A percentile compares a stretch with the other conserved stretches of the same genome.
These are phyloP conservation scores for Geophilus truncorum DNA, from an alignment of 2,888 invertebrate species.

Conservation along the genomic window DNA sequence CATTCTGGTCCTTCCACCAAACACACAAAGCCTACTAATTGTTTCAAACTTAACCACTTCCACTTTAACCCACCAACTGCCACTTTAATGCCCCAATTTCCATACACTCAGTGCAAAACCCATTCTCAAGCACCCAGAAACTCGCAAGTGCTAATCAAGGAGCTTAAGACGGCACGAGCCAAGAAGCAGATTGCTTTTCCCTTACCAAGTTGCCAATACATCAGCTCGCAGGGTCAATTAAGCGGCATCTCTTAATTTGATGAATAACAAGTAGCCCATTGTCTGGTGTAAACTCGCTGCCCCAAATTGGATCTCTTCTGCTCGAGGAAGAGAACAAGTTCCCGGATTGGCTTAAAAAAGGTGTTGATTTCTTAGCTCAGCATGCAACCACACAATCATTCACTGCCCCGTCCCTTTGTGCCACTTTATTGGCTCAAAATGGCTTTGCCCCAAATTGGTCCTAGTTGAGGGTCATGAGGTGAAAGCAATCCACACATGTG, in stretches of 20 bases:
- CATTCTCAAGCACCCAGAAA: too few species aligned
- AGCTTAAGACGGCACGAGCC: neutral
- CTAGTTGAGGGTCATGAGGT: neutral
- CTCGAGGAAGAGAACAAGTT: neutral
- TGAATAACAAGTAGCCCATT: neutral
- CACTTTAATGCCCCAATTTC: neutral
- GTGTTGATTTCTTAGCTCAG: conserved; percentile 2
- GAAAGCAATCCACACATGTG: neutral
- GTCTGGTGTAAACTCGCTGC: neutral
- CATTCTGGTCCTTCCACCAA: too few species aligned
- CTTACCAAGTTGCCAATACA: neutral
- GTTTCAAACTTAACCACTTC: too few species aligned
- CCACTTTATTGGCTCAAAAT: conserved; percentile 1
- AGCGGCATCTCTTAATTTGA: neutral
- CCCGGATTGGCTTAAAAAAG: neutral
- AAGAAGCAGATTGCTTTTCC: neutral
- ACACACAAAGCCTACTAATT: too few species aligned
- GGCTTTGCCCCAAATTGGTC: neutral
- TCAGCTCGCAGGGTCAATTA: neutral
- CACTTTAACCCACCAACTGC: too few species aligned
- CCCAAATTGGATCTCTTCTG: neutral
- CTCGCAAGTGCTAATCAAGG: neutral
- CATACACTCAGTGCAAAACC: neutral
- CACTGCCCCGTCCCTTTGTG: neutral
- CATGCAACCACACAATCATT: neutral